Evolutionary conservation across 2,797 vertebrate species (phyloP), one percentile per base, ranked within the genome.

Genomic region (Ptychobarbus kaznakovi): DNA sequence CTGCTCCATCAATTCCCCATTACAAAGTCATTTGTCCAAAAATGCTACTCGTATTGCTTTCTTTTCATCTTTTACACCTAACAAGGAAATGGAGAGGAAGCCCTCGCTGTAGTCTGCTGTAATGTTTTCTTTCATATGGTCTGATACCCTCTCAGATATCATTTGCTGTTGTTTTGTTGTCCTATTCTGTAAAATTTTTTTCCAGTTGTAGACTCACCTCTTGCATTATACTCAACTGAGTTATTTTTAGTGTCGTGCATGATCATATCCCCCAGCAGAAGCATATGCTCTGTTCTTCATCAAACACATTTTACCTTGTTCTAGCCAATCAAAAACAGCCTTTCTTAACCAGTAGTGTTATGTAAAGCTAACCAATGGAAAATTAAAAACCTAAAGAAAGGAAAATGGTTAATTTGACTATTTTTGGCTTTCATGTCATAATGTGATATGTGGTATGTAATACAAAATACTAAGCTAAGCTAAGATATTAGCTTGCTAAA

Each of bases 11-110:
- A 92, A 85, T 88, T 89, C 87, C 88, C 86, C 90, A 93, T 93
- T 94, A 92, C 90, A 94, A 89, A 88, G 88, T 88, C 85, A 92
- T 94, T 94, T 92, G 88, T 90, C 80, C 65, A 32, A 80, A 86
- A 87, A 88, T 28, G 22, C 63, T 51, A 38, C 49, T 40, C 25
- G 18, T 81, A 58, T 68, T 81, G 53, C 32, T 68, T 49, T 65
- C 66, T 70, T 76, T 72, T 86, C 79, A 77, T 88, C 78, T 56
- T 69, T 86, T 78, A 79, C 28, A 74, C 49, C 70, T 83, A 86
- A 83, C 56, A 44, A 68, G 49, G 69, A 70, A 81, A 78, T 72
- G 65, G 79, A 80, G 56, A 61, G 78, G 68, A 65, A 42, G 35
- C 15, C 61, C 25, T 51, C 8, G 16, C 38, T 44, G 40, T 58